phyloP scores from a whole-genome alignment of 2,797 vertebrate genomes.

The Falco naumanni region DNA sequence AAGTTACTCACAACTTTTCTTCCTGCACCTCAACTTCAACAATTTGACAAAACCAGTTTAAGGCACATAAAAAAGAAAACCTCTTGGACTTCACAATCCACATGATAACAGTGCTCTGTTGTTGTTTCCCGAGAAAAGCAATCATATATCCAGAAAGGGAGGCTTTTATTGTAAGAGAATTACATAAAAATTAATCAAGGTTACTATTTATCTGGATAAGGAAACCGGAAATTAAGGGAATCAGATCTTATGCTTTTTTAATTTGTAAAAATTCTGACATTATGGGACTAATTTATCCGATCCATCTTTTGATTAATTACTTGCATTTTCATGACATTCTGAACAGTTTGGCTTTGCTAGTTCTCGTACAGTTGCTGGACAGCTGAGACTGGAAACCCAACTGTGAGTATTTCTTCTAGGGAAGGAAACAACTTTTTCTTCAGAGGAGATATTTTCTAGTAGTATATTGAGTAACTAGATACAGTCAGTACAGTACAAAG shows the following conservation, averaged over 20 bases:
- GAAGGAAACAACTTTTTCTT: neutral
- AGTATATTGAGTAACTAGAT: neutral
- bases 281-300: neutral
- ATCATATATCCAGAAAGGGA: neutral
- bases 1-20: neutral
- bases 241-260: neutral
- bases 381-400: neutral
- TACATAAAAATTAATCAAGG: neutral
- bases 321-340: neutral
- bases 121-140: neutral
- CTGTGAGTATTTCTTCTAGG: neutral
- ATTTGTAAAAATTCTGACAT: neutral
- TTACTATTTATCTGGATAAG: neutral
- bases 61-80: neutral
- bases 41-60: neutral
- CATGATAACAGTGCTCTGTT: neutral
- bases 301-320: neutral
- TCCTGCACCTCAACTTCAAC: neutral
- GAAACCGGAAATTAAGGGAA: neutral
- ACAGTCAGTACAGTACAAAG: neutral
- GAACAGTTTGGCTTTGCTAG: neutral
- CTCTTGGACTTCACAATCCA: neutral
- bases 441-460: neutral
- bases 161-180: neutral
- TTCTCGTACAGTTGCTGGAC: neutral